Conservation (phyloP, 2,113 vertebrate genomes). For the Hippocampus barbouri region DNA sequence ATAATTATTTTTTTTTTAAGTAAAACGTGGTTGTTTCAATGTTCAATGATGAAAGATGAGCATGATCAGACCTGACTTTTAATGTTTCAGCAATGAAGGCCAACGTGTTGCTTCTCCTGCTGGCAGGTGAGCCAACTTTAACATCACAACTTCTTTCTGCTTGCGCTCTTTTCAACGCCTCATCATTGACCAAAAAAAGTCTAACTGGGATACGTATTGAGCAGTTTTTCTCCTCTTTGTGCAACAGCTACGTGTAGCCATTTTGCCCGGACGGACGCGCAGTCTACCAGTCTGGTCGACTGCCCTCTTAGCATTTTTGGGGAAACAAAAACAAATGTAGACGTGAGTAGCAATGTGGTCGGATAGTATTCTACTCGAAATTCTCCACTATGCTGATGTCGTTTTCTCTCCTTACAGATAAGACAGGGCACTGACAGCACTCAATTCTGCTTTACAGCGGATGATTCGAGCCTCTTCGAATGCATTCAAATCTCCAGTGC, state of each 20-base stretch:
- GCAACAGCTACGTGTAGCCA: not conserved
- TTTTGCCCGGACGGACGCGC: not conserved
- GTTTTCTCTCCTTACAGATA: not conserved
- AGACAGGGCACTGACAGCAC: not conserved
- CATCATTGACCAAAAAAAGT: not conserved
- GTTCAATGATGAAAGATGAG: not conserved
- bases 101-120: not conserved
- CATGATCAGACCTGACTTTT: not conserved
- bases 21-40: not conserved
- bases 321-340: not conserved
- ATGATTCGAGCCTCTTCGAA: not conserved
- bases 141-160: not conserved
- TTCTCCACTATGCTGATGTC: not conserved
- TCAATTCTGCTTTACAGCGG: not conserved
- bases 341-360: not conserved
- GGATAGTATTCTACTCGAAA: not conserved
- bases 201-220: not conserved
- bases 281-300: not conserved
- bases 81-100: conserved; percentile 1
- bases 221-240: no score
- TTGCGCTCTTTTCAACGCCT: not conserved
- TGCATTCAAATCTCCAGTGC: not conserved
- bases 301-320: not conserved
- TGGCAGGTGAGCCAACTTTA: conserved; percentile 2
- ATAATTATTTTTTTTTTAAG: not conserved